phyloP scores from a whole-genome alignment of 1,140 invertebrate genomes.

The Chrysopa pallens region DNA sequence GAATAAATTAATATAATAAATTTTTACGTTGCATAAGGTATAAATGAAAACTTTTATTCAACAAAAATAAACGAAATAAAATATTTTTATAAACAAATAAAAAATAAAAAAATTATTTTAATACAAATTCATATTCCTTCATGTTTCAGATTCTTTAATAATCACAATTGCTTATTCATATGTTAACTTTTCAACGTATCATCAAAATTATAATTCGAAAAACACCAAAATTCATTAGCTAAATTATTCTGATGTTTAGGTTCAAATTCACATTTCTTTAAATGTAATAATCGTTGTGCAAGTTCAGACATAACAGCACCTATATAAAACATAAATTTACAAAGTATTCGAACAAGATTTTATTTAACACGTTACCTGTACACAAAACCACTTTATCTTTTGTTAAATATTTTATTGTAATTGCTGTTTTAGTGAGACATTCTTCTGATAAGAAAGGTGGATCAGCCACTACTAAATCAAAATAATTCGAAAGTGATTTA shows the following conservation, averaged over 20 bases:
- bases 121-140: no score
- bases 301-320: conserved; percentile 59
- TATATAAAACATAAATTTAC: conserved; percentile 20
- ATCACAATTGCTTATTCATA: no score
- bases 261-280: conserved; percentile 49
- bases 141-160: no score
- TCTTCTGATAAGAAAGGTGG: conserved; percentile 89
- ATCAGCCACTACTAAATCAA: conserved; percentile 79
- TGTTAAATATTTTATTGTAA: conserved; percentile 57
- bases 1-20: no score
- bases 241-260: conserved; percentile 77
- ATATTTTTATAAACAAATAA: no score
- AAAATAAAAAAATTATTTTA: no score
- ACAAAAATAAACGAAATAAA: no score
- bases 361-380: conserved; percentile 42
- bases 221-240: conserved; percentile 84
- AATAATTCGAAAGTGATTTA: conserved; percentile 34
- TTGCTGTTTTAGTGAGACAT: conserved; percentile 69
- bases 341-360: background rate
- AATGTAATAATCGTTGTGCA: conserved; percentile 39
- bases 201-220: conserved; percentile 66
- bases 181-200: conserved; percentile 8
- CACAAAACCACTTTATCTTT: conserved; percentile 76
- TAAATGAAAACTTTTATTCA: no score
- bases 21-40: no score